Evolutionary conservation across 2,113 vertebrate species (phyloP).

Genomic region (Ageneiosus marmoratus): DNA sequence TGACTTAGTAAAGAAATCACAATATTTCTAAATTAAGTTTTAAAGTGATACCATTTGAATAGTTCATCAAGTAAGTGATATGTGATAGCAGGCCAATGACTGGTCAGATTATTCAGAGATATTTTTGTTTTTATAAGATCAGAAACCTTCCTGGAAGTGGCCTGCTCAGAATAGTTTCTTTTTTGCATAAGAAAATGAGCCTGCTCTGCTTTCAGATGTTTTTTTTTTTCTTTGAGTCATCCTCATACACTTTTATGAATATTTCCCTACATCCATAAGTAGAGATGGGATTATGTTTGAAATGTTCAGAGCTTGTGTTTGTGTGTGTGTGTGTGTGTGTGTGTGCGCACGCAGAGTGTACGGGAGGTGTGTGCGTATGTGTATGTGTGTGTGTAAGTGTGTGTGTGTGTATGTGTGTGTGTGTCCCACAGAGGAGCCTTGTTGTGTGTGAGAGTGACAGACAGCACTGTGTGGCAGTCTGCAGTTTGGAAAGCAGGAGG

Average conservation of each 20-base stretch:
- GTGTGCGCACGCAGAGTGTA: background rate
- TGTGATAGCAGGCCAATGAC: background rate
- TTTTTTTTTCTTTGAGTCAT: constrained; percentile 23
- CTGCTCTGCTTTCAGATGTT: constrained; percentile 24
- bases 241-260: constrained; percentile 24
- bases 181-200: constrained; percentile 49
- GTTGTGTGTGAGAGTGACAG: constrained; percentile 41
- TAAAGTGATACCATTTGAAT: too few relatives aligned
- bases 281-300: constrained; percentile 18
- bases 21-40: background rate
- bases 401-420: background rate
- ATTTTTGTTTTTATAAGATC: constrained; percentile 20
- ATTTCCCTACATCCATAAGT: constrained; percentile 27
- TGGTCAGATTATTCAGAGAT: background rate
- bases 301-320: background rate
- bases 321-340: background rate
- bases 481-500: constrained; percentile 40
- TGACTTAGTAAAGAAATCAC: background rate
- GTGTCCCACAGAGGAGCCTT: background rate
- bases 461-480: constrained; percentile 39
- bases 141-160: constrained; percentile 40
- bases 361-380: background rate
- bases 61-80: background rate
- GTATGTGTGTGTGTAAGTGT: background rate
- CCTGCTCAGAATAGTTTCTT: constrained; percentile 41